Evolutionary conservation across 92 coral and sea anemone species (phyloP).

Genomic region (Muricea muricata): DNA sequence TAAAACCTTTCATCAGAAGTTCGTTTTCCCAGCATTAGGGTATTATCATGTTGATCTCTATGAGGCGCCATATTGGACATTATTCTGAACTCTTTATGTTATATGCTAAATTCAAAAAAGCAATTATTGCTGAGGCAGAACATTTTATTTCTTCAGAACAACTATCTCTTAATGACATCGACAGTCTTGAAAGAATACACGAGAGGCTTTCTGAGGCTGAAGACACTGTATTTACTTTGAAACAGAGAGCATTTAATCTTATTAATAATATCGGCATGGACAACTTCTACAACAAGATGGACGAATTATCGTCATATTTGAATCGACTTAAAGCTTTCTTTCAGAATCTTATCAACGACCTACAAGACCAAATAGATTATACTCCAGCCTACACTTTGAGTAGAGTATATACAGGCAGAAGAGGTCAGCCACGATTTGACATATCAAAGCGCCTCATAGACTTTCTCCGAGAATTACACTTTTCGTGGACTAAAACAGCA

Average conservation of each 20-base stretch:
- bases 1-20: no score
- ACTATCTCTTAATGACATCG: slow-evolving; percentile 49
- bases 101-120: no score
- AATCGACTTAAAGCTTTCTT: slow-evolving; percentile 54
- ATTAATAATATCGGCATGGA: slow-evolving; percentile 56
- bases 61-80: no score
- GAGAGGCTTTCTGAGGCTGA: slow-evolving; percentile 74
- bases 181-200: slow-evolving; percentile 54
- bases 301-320: slow-evolving; percentile 59
- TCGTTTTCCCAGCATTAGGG: no score
- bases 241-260: slow-evolving; percentile 61
- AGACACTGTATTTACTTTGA: slow-evolving; percentile 67
- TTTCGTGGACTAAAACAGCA: slow-evolving; percentile 49
- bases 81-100: no score
- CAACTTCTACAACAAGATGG: slow-evolving; percentile 59
- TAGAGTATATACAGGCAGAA: slow-evolving; percentile 65
- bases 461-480: slow-evolving; percentile 51
- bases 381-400: slow-evolving; percentile 42
- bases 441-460: slow-evolving; percentile 65
- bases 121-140: slow-evolving; percentile 66
- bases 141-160: slow-evolving; percentile 56
- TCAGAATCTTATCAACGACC: slow-evolving; percentile 45
- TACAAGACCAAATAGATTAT: slow-evolving; percentile 21
- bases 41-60: no score
- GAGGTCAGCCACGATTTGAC: slow-evolving; percentile 67